Evolutionary conservation across 2,113 vertebrate species (phyloP).

Genomic region (Myiagra hebetior): DNA sequence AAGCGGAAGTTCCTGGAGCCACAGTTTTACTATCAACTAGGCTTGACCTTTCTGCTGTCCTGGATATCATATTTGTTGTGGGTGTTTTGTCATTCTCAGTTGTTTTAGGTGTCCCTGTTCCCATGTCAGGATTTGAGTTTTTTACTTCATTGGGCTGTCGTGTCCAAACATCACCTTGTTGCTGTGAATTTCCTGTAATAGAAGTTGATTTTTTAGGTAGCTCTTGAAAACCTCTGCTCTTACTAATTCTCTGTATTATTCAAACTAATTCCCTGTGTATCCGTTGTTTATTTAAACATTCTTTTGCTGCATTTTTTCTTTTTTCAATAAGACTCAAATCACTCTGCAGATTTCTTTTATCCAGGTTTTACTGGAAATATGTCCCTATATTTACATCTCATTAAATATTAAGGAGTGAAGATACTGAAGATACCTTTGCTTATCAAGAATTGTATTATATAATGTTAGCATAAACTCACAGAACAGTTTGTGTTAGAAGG

Average conservation of each 20-base stretch:
- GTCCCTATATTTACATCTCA: fast-evolving
- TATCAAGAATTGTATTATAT: fast-evolving
- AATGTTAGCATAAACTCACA: fast-evolving
- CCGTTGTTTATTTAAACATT: fast-evolving
- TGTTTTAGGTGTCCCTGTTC: fast-evolving
- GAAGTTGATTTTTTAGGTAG: fast-evolving
- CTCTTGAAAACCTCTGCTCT: fast-evolving
- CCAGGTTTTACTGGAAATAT: fast-evolving
- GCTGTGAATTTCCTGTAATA: background rate
- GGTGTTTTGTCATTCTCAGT: no score
- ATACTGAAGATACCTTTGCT: fast-evolving
- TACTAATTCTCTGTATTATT: fast-evolving
- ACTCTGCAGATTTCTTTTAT: fast-evolving
- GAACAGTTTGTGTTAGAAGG: fast-evolving
- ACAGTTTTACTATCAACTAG: no score
- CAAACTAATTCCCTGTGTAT: fast-evolving
- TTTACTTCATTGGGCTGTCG: fast-evolving
- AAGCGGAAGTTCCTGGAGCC: background rate
- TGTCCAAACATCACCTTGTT: fast-evolving
- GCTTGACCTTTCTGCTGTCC: background rate
- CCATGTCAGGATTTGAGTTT: fast-evolving
- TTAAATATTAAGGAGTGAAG: fast-evolving
- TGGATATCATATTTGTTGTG: background rate
- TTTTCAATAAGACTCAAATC: fast-evolving
- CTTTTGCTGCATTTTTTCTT: fast-evolving